These are phyloP conservation scores for Rhinella marina DNA, from an alignment of 2,797 vertebrate species.

Conservation along the genomic window DNA sequence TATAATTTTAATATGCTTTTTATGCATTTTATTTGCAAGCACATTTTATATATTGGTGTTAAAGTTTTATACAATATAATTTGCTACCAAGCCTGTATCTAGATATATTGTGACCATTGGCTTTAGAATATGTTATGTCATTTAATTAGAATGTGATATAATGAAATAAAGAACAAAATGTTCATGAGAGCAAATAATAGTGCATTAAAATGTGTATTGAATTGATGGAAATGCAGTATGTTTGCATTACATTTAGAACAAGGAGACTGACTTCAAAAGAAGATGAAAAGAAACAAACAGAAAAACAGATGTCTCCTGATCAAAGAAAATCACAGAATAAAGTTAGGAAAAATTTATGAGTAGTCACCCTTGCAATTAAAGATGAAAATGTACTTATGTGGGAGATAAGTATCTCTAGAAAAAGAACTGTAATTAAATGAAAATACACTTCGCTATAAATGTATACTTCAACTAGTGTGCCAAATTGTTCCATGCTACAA, in stretches of 20 bases:
- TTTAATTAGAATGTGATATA: slow-evolving; percentile 27
- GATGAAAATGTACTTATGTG: neutral
- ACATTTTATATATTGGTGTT: slow-evolving; percentile 44
- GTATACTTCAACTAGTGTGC: neutral
- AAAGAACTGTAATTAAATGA: neutral
- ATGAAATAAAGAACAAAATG: slow-evolving; percentile 18
- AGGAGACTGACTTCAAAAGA: neutral
- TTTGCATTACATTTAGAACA: neutral
- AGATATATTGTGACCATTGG: neutral
- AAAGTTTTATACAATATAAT: slow-evolving; percentile 30
- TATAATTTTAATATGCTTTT: slow-evolving; percentile 23
- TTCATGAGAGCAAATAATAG: slow-evolving; percentile 15
- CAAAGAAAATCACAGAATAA: neutral
- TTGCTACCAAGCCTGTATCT: slow-evolving; percentile 10
- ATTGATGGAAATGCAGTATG: neutral
- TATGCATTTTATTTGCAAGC: slow-evolving; percentile 42
- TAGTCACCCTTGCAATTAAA: neutral
- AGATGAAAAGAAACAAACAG: slow-evolving; percentile 2
- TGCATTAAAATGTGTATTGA: neutral
- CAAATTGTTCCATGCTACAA: neutral
- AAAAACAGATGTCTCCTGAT: slow-evolving; percentile 6
- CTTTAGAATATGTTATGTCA: neutral
- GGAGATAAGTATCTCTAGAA: neutral
- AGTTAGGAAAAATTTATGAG: neutral
- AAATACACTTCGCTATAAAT: neutral